Conservation (phyloP, 2,888 invertebrate genomes). For the Melanchra persicariae region DNA sequence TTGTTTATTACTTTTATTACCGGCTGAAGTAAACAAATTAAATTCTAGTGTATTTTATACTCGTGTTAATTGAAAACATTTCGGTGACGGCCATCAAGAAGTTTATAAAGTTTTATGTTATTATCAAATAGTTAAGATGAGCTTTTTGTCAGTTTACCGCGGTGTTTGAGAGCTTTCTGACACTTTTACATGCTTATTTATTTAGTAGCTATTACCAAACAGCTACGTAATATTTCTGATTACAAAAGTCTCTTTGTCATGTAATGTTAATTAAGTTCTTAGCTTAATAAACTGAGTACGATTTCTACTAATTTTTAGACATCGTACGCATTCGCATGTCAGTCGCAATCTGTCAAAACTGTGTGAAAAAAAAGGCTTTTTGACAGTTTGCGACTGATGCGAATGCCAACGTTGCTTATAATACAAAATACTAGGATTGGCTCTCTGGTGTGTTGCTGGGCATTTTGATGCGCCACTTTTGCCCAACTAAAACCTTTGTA, state of each 20-base stretch:
- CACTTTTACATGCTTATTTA: constrained; percentile 25
- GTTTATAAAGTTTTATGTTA: constrained; percentile 58
- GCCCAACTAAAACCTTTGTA: no score
- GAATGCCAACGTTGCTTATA: no score
- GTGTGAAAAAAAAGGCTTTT: no score
- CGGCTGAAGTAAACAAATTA: constrained; percentile 67
- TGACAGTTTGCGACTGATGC: no score
- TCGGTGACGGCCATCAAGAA: constrained; percentile 38
- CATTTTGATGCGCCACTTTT: no score
- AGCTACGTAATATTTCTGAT: not conserved
- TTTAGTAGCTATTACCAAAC: not conserved
- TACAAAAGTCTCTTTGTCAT: not conserved
- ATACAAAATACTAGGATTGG: no score
- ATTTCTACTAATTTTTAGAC: no score
- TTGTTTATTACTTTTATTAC: constrained; percentile 65
- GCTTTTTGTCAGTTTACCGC: constrained; percentile 13
- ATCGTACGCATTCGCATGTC: no score
- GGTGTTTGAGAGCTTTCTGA: constrained; percentile 4
- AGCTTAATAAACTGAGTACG: no score
- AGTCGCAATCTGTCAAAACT: no score
- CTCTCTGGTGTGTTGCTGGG: no score
- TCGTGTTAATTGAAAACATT: constrained; percentile 66
- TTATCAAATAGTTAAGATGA: constrained; percentile 47
- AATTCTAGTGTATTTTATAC: constrained; percentile 63
- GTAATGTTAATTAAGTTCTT: no score